Evolutionary conservation across 2,888 invertebrate genomes (phyloP), one percentile per base, ranked within the genome.

Genomic region (Cryptocheilus praepositus): DNA sequence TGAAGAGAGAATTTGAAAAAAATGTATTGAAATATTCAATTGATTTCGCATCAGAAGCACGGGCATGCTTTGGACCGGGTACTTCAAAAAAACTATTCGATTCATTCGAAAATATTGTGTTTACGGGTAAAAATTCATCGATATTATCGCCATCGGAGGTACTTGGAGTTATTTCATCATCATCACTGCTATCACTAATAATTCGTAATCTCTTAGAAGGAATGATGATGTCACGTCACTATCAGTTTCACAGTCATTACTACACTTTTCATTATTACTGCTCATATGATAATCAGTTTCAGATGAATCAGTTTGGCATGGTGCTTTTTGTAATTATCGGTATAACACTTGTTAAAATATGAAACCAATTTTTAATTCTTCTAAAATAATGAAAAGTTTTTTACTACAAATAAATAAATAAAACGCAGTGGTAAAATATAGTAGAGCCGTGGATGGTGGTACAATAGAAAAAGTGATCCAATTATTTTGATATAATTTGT

Each of bases 11-110:
- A 1, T 11, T 0, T 0, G 62, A 65, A 56, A 70, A 65, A 62
- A 69, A 69, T 65, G 65, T 61, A 61, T 69, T 18, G 58, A 65
- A 69, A 69, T 69, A 69, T 5, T 52, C 55, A 61, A 28, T 65
- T 13, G 69, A 65, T 59, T 28, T 54, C 11, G 69, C 61, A 28
- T 21, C 61, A 22, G 49, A 65, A 18, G 43, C 44, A 65, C 61
- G 69, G 58, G 65, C n/a, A 62, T 65, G 69, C 65, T 65, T 69
- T 58, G 65, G 64, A 1, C 58, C 69, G 0, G 54, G 0, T 0
- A 44, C 61, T 69, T 69, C 64, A 53, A 21, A 53, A 69, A 69
- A 69, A 62, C 4, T 62, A 45, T 64, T 64, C 52, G 46, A 51
- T 45, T 11, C 60, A 7, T 60, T 51, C 16, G 60, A 51, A 51